Percentiles rank a stretch among this genome's conserved stretches.
Conservation (phyloP, 2,888 invertebrate genomes). For the Cheilosia vernalis region DNA sequence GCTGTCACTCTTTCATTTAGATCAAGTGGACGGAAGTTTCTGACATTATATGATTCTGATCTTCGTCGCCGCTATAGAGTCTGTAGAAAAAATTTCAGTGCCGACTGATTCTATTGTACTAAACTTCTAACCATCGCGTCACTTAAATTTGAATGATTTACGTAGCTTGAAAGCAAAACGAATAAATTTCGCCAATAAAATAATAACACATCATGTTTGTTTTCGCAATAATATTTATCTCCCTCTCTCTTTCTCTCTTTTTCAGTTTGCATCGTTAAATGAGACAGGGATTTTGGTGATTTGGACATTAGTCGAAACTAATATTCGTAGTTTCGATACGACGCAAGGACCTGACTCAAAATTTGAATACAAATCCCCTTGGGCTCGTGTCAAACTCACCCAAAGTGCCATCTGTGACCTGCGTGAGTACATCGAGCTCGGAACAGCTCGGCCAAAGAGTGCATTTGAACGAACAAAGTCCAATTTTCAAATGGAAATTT, state of each 20-base stretch:
- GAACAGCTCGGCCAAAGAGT: conserved; percentile 77
- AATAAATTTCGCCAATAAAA: neutral
- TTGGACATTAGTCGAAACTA: conserved; percentile 83
- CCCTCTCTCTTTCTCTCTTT: conserved; percentile 10
- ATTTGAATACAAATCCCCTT: conserved; percentile 81
- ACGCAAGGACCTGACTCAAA: conserved; percentile 31
- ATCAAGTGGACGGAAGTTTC: no score
- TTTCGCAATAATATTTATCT: neutral
- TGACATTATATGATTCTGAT: no score
- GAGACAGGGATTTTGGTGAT: conserved; percentile 83
- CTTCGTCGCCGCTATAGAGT: no score
- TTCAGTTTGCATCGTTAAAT: conserved; percentile 83
- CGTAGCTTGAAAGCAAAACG: no score
- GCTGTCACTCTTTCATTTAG: no score
- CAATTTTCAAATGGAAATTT: conserved; percentile 82
- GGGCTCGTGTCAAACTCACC: conserved; percentile 81
- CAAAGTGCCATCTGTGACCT: conserved; percentile 81
- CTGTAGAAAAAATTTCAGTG: no score
- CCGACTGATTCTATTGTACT: no score
- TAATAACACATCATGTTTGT: neutral
- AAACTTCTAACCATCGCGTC: no score
- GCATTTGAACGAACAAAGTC: conserved; percentile 81
- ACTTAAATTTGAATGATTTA: no score
- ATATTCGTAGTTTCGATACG: conserved; percentile 43
- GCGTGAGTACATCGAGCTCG: conserved; percentile 79